These are phyloP conservation scores for Dicyrtomina minuta DNA, from an alignment of 2,888 invertebrate genomes.

Conservation along the genomic window DNA sequence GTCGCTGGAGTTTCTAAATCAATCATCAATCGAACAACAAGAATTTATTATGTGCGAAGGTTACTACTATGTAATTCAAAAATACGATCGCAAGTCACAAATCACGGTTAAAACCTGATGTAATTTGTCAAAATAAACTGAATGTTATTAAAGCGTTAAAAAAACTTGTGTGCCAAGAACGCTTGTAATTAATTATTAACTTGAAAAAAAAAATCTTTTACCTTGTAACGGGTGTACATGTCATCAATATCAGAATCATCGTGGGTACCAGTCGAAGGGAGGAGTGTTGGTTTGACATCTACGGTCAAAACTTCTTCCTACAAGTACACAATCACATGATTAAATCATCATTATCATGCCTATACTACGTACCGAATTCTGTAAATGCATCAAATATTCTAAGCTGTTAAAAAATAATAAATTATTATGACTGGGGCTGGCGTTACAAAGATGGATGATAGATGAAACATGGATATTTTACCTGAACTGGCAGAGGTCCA, in stretches of 20 bases:
- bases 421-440: not conserved
- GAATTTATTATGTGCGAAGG: not conserved
- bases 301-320: constrained; percentile 15
- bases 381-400: not conserved
- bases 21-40: no score
- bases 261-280: constrained; percentile 55
- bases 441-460: not conserved
- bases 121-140: not conserved
- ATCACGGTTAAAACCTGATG: not conserved
- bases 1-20: constrained; percentile 89
- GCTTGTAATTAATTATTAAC: not conserved
- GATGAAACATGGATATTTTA: not conserved
- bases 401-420: not conserved
- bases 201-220: constrained; percentile 55
- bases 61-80: not conserved
- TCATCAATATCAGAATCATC: constrained; percentile 89
- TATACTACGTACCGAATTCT: not conserved
- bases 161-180: not conserved
- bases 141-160: not conserved
- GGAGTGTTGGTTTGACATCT: constrained; percentile 16
- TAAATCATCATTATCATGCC: not conserved
- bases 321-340: not conserved
- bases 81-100: not conserved
- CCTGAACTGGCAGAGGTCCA: constrained; percentile 8
- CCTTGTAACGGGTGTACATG: constrained; percentile 93